phyloP scores from a whole-genome alignment of 2,888 invertebrate genomes.

The Meloe dianella region DNA sequence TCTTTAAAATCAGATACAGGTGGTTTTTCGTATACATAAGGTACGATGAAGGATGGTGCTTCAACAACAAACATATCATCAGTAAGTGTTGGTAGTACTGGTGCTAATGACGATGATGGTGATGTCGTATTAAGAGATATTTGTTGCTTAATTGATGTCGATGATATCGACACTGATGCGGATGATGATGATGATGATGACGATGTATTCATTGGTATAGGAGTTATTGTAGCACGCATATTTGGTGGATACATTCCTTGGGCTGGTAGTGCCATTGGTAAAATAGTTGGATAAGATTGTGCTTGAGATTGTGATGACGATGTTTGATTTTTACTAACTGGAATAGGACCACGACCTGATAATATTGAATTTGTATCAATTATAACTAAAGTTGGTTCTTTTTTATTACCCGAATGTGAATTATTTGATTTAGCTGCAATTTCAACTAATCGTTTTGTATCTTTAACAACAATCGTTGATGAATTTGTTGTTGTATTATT shows the following conservation, averaged over 20 bases:
- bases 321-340: conserved; percentile 56
- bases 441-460: conserved; percentile 73
- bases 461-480: conserved; percentile 67
- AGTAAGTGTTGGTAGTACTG: conserved; percentile 80
- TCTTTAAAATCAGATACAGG: conserved; percentile 79
- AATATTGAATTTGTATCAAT: conserved; percentile 79
- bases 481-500: conserved; percentile 21
- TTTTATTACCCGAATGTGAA: conserved; percentile 62
- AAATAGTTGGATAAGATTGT: conserved; percentile 57
- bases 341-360: conserved; percentile 67
- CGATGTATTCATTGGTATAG: conserved; percentile 59
- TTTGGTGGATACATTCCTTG: conserved; percentile 71
- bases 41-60: conserved; percentile 91
- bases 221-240: conserved; percentile 66
- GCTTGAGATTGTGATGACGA: conserved; percentile 30
- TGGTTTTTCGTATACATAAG: conserved; percentile 91
- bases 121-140: conserved; percentile 45
- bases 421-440: conserved; percentile 68
- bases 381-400: conserved; percentile 78
- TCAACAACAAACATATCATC: conserved; percentile 94
- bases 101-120: conserved; percentile 50
- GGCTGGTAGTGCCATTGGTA: conserved; percentile 64
- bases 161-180: conserved; percentile 46
- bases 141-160: conserved; percentile 44
- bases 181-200: conserved; percentile 42